Conservation (phyloP, 2,888 invertebrate genomes). For the Cenopis cana region DNA sequence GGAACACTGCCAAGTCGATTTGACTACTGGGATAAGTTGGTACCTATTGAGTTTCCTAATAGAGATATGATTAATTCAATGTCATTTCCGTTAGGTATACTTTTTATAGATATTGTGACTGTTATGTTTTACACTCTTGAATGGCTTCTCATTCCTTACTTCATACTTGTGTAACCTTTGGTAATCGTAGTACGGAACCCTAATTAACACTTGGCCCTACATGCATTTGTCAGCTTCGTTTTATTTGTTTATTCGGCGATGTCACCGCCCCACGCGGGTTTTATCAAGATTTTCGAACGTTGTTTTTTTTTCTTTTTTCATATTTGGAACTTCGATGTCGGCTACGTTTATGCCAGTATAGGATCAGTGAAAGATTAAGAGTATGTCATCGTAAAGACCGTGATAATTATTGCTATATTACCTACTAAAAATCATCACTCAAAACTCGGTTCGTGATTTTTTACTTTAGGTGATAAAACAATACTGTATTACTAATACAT, state of each 20-base stretch:
- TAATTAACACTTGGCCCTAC: conserved; percentile 20
- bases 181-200: conserved; percentile 20
- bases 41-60: not conserved
- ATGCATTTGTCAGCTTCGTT: conserved; percentile 38
- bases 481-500: not conserved
- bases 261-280: conserved; percentile 68
- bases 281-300: conserved; percentile 62
- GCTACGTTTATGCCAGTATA: conserved; percentile 61
- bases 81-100: not conserved
- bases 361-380: not conserved
- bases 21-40: not conserved
- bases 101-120: not conserved
- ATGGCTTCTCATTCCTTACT: not conserved
- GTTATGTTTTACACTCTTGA: not conserved
- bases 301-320: conserved; percentile 46
- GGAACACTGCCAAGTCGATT: not conserved
- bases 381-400: conserved; percentile 3
- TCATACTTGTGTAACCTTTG: not conserved
- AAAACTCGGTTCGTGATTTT: conserved; percentile 11
- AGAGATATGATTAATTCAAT: not conserved
- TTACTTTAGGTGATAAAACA: not conserved
- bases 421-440: not conserved
- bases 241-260: conserved; percentile 58
- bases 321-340: conserved; percentile 54
- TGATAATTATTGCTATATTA: not conserved